Conservation (phyloP, 2,888 invertebrate genomes). For the Stictocephala bisonia region DNA sequence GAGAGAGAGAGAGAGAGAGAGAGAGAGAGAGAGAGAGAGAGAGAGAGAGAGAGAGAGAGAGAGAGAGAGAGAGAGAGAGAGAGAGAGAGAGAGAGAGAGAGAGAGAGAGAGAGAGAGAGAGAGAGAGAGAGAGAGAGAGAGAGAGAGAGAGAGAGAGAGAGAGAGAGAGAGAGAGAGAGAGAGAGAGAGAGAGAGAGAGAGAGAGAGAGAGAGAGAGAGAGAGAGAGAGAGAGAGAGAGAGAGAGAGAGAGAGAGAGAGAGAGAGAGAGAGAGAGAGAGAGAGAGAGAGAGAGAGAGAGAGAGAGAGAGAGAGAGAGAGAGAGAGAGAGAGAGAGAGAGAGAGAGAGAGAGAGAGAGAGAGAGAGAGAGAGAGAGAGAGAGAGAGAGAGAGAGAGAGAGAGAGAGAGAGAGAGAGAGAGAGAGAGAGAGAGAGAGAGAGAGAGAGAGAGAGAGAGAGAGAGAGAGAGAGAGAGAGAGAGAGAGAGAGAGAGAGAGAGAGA, state of each 20-base stretch:
- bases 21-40: constrained; percentile 40
- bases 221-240: not conserved
- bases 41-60: not conserved
- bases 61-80: not conserved
- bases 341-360: not conserved
- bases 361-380: not conserved
- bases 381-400: not conserved
- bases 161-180: not conserved
- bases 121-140: not conserved
- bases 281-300: not conserved
- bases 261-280: not conserved
- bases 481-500: not conserved
- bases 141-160: not conserved
- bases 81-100: not conserved
- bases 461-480: not conserved
- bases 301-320: not conserved
- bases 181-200: not conserved
- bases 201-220: not conserved
- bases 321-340: not conserved
- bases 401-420: not conserved
- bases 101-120: not conserved
- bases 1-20: constrained; percentile 44
- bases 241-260: not conserved
- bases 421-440: not conserved
- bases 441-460: not conserved